Evolutionary conservation across 2,888 invertebrate species (phyloP).

Genomic region (Lydus trimaculatus): DNA sequence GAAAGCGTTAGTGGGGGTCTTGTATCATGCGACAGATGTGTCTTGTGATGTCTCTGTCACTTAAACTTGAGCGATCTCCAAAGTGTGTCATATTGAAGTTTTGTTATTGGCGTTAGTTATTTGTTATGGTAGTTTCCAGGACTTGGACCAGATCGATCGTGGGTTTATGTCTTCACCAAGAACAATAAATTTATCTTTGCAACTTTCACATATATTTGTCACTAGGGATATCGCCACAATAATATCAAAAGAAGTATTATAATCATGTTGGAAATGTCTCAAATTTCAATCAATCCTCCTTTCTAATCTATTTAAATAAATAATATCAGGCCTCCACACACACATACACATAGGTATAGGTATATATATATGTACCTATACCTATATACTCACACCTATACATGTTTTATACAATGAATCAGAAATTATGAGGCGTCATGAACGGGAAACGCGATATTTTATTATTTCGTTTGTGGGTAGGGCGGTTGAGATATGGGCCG

Average conservation of each 20-base stretch:
- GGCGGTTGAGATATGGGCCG: slow-evolving; percentile 34
- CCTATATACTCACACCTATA: too few species aligned
- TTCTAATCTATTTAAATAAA: slow-evolving; percentile 7
- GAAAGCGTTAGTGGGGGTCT: slow-evolving; percentile 11
- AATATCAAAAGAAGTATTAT: slow-evolving; percentile 13
- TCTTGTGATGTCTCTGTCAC: slow-evolving; percentile 59
- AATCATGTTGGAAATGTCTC: slow-evolving; percentile 10
- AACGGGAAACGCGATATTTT: slow-evolving; percentile 23
- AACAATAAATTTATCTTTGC: slow-evolving; percentile 35
- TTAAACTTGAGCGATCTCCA: slow-evolving; percentile 54
- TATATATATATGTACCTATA: too few species aligned
- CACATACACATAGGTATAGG: neutral
- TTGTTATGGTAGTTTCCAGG: slow-evolving; percentile 48
- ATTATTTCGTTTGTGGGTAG: slow-evolving; percentile 29
- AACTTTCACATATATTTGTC: slow-evolving; percentile 17
- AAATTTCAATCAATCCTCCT: slow-evolving; percentile 7
- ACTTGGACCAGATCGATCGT: slow-evolving; percentile 28
- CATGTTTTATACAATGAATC: slow-evolving; percentile 6
- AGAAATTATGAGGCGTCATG: slow-evolving; percentile 8
- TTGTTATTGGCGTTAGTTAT: slow-evolving; percentile 55
- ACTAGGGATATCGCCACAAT: slow-evolving; percentile 14
- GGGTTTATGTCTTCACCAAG: slow-evolving; percentile 35
- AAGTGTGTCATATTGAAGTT: slow-evolving; percentile 59
- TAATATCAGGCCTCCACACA: neutral
- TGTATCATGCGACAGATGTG: slow-evolving; percentile 48